A percentile compares a stretch with the other conserved stretches of the same genome.
Evolutionary conservation across 2,113 vertebrate species (phyloP).

Genomic region (Carassius auratus): DNA sequence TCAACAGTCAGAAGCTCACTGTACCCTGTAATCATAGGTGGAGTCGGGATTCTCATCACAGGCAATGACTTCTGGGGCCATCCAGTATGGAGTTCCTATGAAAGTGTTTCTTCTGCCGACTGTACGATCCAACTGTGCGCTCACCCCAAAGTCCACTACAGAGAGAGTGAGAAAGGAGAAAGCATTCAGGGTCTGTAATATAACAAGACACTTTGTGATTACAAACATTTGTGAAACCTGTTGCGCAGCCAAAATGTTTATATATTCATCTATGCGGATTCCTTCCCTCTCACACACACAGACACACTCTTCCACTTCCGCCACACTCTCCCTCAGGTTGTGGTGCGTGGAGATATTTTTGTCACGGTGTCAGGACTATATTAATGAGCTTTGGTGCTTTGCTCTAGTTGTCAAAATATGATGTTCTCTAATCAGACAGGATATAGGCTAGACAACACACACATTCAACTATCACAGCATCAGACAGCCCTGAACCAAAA

Average conservation of each 20-base stretch:
- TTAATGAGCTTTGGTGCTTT: constrained; percentile 11
- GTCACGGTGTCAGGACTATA: constrained; percentile 32
- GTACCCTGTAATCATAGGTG: constrained; percentile 93
- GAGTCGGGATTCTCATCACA: constrained; percentile 93
- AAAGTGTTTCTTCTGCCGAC: constrained; percentile 92
- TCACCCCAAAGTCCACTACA: constrained; percentile 91
- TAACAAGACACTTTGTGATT: background rate
- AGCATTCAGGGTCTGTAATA: background rate
- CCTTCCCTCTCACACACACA: background rate
- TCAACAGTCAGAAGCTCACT: background rate
- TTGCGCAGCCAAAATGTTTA: background rate
- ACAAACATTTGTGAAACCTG: background rate
- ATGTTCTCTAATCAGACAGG: constrained; percentile 18
- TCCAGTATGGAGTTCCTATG: background rate
- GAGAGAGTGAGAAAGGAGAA: background rate
- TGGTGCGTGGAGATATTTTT: constrained; percentile 26
- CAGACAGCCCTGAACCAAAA: background rate
- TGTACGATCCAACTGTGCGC: constrained; percentile 89
- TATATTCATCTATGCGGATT: background rate
- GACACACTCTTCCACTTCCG: constrained; percentile 10
- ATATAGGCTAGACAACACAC: constrained; percentile 14
- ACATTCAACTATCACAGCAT: background rate
- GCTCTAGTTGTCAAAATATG: constrained; percentile 15
- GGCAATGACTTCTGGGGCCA: constrained; percentile 72
- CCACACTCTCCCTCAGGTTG: constrained; percentile 13